These are phyloP conservation scores for Rhamnusium bicolor DNA, from an alignment of 2,888 invertebrate species.

Conservation along the genomic window DNA sequence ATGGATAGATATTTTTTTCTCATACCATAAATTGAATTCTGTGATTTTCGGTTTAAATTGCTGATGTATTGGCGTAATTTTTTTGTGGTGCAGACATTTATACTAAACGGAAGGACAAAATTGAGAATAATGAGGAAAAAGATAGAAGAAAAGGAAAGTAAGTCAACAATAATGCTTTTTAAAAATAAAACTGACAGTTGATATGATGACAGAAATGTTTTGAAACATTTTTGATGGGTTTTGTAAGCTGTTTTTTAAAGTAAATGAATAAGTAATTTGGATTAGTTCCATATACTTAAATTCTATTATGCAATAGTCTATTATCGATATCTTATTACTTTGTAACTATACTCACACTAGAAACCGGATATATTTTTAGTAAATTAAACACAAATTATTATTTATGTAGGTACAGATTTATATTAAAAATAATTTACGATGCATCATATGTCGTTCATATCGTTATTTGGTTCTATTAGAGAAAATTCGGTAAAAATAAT, in stretches of 20 bases:
- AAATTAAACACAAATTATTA: not conserved
- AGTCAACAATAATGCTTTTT: constrained; percentile 56
- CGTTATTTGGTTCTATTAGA: too few species aligned
- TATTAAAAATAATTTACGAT: too few species aligned
- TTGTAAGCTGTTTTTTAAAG: constrained; percentile 26
- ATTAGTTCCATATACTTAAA: constrained; percentile 29
- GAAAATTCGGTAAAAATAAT: too few species aligned
- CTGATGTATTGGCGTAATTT: not conserved
- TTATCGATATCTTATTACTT: not conserved
- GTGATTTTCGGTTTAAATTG: constrained; percentile 8
- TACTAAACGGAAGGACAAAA: constrained; percentile 69
- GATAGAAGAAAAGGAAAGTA: constrained; percentile 60
- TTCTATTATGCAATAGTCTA: not conserved
- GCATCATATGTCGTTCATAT: too few species aligned
- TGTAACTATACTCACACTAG: not conserved
- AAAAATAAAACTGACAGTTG: constrained; percentile 59
- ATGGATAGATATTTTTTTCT: constrained; percentile 28
- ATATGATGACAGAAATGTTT: constrained; percentile 57
- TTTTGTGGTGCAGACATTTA: constrained; percentile 53
- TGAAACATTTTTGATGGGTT: constrained; percentile 55
- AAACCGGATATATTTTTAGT: not conserved
- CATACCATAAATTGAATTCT: constrained; percentile 39
- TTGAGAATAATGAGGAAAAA: constrained; percentile 58
- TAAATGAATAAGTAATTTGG: constrained; percentile 30
- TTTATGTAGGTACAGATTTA: too few species aligned